These are phyloP conservation scores for Nomada ferruginata DNA, from an alignment of 2,888 invertebrate species.

Conservation along the genomic window DNA sequence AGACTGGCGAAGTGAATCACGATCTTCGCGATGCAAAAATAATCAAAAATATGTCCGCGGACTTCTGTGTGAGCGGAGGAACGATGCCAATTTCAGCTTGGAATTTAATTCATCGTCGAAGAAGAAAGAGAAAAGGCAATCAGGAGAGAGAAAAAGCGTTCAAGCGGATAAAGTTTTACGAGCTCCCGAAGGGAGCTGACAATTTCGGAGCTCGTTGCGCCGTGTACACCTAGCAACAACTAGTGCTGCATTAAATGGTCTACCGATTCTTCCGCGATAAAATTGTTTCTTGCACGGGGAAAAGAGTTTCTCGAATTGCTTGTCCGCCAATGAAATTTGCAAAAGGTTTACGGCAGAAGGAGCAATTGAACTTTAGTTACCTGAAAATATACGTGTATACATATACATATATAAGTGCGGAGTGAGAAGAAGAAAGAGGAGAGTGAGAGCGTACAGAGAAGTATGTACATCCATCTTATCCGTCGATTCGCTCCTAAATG, in stretches of 20 bases:
- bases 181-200: slow-evolving; percentile 41
- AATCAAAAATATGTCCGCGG: background rate
- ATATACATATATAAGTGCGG: background rate
- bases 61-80: background rate
- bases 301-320: no score
- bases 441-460: background rate
- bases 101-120: slow-evolving; percentile 7
- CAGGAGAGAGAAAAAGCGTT: background rate
- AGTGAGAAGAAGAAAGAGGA: background rate
- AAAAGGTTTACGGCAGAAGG: background rate
- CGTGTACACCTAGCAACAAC: slow-evolving; percentile 42
- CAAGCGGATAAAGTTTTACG: slow-evolving; percentile 50
- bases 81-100: slow-evolving; percentile 1
- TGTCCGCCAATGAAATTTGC: background rate
- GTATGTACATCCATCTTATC: slow-evolving; percentile 60
- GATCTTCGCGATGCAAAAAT: background rate
- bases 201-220: slow-evolving; percentile 28
- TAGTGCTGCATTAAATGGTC: slow-evolving; percentile 25
- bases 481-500: slow-evolving; percentile 66
- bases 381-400: background rate
- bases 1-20: background rate
- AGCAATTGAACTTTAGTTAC: background rate
- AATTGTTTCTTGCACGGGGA: background rate
- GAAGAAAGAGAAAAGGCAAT: background rate
- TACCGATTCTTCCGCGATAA: slow-evolving; percentile 22